A percentile compares a stretch with the other conserved stretches of the same genome.
These are phyloP conservation scores for Chamaedrilus cognettii DNA, from an alignment of 2,888 invertebrate species.

Conservation along the genomic window DNA sequence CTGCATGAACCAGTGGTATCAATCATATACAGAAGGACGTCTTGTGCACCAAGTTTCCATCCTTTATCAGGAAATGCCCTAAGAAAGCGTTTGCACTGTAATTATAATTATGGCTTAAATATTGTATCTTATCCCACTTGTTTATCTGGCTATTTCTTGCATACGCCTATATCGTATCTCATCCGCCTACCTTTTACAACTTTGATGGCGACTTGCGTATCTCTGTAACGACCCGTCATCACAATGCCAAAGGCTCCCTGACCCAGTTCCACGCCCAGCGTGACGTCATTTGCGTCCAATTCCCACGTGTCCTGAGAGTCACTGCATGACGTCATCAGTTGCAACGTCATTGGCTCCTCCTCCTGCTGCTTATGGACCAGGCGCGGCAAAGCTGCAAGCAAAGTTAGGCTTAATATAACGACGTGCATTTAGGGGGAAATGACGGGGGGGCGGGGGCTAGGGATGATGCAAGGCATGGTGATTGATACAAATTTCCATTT, in stretches of 20 bases:
- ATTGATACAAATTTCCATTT: too few relatives aligned
- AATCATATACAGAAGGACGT: too few relatives aligned
- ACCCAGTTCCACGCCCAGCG: conserved; percentile 53
- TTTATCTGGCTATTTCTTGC: too few relatives aligned
- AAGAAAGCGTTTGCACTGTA: too few relatives aligned
- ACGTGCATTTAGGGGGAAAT: too few relatives aligned
- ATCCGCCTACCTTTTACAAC: conserved; percentile 69
- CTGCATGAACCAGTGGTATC: too few relatives aligned
- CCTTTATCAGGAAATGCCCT: too few relatives aligned
- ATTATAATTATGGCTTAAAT: too few relatives aligned
- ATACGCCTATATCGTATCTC: not conserved
- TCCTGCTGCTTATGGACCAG: conserved; percentile 1
- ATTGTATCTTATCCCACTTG: too few relatives aligned
- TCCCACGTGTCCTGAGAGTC: conserved; percentile 51
- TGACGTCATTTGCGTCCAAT: conserved; percentile 48
- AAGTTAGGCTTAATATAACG: not conserved
- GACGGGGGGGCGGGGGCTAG: too few relatives aligned
- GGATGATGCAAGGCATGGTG: too few relatives aligned
- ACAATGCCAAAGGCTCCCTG: conserved; percentile 59
- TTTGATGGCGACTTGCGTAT: conserved; percentile 71
- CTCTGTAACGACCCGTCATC: conserved; percentile 52
- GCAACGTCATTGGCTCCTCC: not conserved
- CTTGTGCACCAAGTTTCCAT: too few relatives aligned
- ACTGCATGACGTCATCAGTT: not conserved
- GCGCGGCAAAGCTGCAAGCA: not conserved